Percentiles rank a stretch among this genome's conserved stretches.
Conservation (phyloP, 2,113 vertebrate genomes). For the Entelurus aequoreus region DNA sequence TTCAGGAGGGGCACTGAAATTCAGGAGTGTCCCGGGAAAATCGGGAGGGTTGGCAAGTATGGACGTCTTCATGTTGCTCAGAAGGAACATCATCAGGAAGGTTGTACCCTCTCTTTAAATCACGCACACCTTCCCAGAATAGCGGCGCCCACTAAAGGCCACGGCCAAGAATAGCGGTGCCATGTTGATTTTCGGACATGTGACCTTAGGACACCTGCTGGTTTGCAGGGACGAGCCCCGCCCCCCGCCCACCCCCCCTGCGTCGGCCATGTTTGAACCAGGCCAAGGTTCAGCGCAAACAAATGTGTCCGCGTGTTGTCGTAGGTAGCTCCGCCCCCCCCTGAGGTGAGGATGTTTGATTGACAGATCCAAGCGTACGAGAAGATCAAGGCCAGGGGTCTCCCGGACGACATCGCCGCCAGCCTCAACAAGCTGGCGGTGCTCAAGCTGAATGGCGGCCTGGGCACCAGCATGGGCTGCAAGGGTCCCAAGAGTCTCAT, state of each 20-base stretch:
- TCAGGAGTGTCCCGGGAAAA: too few relatives aligned
- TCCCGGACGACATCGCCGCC: constrained; percentile 81
- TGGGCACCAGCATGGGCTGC: constrained; percentile 98
- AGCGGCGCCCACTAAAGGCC: constrained; percentile 1
- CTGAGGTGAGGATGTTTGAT: too few relatives aligned
- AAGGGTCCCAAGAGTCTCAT: constrained; percentile 98
- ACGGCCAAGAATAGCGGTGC: background rate
- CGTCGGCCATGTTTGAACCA: too few relatives aligned
- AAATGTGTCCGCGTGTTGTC: too few relatives aligned
- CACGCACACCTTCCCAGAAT: background rate
- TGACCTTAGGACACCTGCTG: constrained; percentile 4
- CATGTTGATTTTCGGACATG: background rate
- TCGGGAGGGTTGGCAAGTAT: too few relatives aligned
- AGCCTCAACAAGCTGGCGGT: constrained; percentile 92
- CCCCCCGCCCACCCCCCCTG: too few relatives aligned
- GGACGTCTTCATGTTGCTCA: too few relatives aligned
- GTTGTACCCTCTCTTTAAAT: background rate
- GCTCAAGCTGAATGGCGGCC: constrained; percentile 93
- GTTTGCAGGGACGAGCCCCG: background rate
- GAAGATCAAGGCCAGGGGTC: constrained; percentile 80
- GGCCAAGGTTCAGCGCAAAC: too few relatives aligned
- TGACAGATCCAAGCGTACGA: constrained; percentile 91
- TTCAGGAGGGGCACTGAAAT: too few relatives aligned
- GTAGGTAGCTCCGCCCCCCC: too few relatives aligned
- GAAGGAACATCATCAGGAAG: background rate